Percentiles rank a stretch among this genome's conserved stretches.
phyloP scores from a whole-genome alignment of 2,797 vertebrate genomes.

The Sphaeramia orbicularis region DNA sequence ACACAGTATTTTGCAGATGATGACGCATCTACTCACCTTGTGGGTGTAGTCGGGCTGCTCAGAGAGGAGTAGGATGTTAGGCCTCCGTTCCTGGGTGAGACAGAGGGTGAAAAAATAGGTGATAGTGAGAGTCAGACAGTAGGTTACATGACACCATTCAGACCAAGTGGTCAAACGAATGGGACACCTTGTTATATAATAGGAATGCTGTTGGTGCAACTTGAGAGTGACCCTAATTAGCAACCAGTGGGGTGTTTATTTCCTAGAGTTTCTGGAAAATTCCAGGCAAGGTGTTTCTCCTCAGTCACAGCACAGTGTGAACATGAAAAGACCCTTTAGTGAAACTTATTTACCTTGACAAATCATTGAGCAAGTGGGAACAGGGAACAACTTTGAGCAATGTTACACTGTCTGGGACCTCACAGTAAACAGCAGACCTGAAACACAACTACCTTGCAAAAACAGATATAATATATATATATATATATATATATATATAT shows the following conservation, averaged over 20 bases:
- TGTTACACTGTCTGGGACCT: background rate
- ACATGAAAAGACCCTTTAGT: constrained; percentile 20
- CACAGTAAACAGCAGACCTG: background rate
- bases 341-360: constrained; percentile 6
- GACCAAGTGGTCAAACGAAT: constrained; percentile 15
- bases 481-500: too few relatives aligned
- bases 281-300: constrained; percentile 20
- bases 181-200: constrained; percentile 55
- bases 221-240: constrained; percentile 40
- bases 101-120: constrained; percentile 34
- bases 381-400: background rate
- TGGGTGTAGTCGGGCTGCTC: constrained; percentile 79
- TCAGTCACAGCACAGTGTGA: constrained; percentile 13
- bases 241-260: constrained; percentile 36
- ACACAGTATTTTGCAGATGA: background rate
- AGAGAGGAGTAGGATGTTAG: constrained; percentile 68
- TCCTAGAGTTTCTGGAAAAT: constrained; percentile 23
- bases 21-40: constrained; percentile 62
- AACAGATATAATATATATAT: too few relatives aligned
- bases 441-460: background rate
- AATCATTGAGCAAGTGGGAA: background rate
- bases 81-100: constrained; percentile 80
- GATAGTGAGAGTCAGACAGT: constrained; percentile 51
- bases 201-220: constrained; percentile 36
- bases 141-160: constrained; percentile 14